Evolutionary conservation across 2,888 invertebrate species (phyloP).

Genomic region (Diogma glabrata): DNA sequence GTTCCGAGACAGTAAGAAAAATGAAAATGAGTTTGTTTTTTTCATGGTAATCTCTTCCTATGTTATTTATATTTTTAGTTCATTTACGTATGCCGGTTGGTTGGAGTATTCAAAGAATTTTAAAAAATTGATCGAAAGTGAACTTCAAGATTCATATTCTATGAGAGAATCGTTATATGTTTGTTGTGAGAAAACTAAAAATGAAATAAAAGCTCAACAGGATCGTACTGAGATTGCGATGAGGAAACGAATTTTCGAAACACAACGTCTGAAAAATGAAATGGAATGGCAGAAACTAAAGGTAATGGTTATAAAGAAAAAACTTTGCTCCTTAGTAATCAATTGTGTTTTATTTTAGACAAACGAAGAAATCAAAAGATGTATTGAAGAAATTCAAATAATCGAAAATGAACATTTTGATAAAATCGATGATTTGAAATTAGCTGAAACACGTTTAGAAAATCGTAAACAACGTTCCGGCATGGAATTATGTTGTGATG

Average conservation of each 20-base stretch:
- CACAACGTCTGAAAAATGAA: slow-evolving; percentile 60
- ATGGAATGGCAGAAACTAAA: slow-evolving; percentile 69
- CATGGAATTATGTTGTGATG: slow-evolving; percentile 53
- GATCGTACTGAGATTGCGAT: slow-evolving; percentile 61
- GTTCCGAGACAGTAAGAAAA: background rate
- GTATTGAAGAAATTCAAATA: slow-evolving; percentile 53
- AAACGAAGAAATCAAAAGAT: slow-evolving; percentile 53
- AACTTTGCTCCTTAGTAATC: too few relatives aligned
- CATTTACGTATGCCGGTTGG: slow-evolving; percentile 1
- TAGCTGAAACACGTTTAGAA: slow-evolving; percentile 59
- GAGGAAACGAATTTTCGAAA: slow-evolving; percentile 64
- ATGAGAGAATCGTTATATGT: slow-evolving; percentile 3
- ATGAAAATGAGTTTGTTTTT: too few relatives aligned
- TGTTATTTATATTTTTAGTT: background rate
- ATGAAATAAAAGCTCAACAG: slow-evolving; percentile 57
- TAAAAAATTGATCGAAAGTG: slow-evolving; percentile 2
- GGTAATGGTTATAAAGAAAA: too few relatives aligned
- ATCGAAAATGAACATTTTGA: slow-evolving; percentile 54
- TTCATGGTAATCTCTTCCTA: background rate
- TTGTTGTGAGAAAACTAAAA: slow-evolving; percentile 45
- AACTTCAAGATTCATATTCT: background rate
- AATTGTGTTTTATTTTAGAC: too few relatives aligned
- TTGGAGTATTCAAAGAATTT: background rate
- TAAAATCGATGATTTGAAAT: slow-evolving; percentile 55
- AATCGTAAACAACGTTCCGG: slow-evolving; percentile 54